A percentile compares a stretch with the other conserved stretches of the same genome.
Conservation (phyloP, 2,888 invertebrate species). For the Omphaloscelis lunosa region DNA sequence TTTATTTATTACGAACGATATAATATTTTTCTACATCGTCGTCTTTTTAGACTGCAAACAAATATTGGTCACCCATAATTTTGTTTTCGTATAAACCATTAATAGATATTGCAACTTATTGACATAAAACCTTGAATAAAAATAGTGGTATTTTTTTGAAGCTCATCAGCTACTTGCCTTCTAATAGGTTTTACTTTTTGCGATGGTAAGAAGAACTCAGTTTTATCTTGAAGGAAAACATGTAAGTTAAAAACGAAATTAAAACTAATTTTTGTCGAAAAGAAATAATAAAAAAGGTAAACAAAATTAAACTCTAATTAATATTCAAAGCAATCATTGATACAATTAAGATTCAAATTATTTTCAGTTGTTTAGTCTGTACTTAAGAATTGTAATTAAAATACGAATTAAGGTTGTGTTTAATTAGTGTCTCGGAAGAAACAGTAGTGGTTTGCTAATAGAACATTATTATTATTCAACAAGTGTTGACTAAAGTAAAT, state of each 20-base stretch:
- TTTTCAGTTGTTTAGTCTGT: constrained; percentile 15
- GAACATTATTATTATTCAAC: neutral
- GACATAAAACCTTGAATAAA: neutral
- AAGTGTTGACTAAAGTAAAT: neutral
- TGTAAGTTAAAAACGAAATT: neutral
- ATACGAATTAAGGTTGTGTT: constrained; percentile 23
- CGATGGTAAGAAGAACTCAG: neutral
- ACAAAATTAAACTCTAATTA: neutral
- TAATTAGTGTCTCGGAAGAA: constrained; percentile 16
- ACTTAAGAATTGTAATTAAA: constrained; percentile 43
- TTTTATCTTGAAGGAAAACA: neutral
- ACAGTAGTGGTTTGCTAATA: constrained; percentile 2
- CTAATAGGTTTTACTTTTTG: neutral
- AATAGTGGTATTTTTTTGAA: neutral
- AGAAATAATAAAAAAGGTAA: neutral
- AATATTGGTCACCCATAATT: neutral
- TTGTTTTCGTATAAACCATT: neutral
- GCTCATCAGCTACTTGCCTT: neutral
- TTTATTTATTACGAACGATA: constrained; percentile 6
- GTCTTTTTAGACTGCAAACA: neutral
- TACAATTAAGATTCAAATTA: constrained; percentile 19
- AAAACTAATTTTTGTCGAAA: neutral
- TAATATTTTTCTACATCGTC: neutral
- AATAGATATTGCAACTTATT: neutral
- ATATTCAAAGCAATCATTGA: constrained; percentile 12